Conservation (phyloP, 2,888 invertebrate genomes). For the Drosophila fulvimacula region DNA sequence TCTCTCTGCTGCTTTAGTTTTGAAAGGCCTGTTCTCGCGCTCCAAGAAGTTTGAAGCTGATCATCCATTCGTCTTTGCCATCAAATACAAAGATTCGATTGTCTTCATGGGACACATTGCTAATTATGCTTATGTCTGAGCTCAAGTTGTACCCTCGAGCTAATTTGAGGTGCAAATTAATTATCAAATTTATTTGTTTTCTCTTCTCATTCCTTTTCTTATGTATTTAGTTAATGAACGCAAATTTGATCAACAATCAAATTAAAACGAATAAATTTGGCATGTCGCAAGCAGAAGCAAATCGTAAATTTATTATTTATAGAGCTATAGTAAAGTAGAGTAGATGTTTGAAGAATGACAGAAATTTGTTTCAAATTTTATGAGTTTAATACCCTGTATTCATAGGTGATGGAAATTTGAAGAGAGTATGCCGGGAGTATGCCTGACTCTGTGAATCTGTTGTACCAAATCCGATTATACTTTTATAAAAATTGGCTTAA, state of each 20-base stretch:
- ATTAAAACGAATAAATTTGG: constrained; percentile 37
- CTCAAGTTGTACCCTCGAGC: no score
- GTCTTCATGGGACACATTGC: constrained; percentile 81
- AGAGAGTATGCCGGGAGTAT: no score
- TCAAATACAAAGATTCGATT: constrained; percentile 79
- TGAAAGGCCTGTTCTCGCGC: constrained; percentile 79
- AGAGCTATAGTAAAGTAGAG: not conserved
- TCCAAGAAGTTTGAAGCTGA: constrained; percentile 79
- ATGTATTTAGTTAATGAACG: constrained; percentile 24
- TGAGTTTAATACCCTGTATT: not conserved
- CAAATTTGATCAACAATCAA: constrained; percentile 48
- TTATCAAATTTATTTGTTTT: constrained; percentile 26
- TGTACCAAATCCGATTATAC: not conserved
- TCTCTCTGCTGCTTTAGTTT: constrained; percentile 43
- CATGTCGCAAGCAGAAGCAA: constrained; percentile 19
- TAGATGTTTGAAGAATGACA: not conserved
- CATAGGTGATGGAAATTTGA: not conserved
- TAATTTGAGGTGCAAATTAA: constrained; percentile 39
- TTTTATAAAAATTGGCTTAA: not conserved
- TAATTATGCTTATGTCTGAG: constrained; percentile 74
- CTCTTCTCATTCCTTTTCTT: not conserved
- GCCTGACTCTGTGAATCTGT: not conserved
- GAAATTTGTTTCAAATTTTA: not conserved
- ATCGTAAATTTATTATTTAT: constrained; percentile 9
- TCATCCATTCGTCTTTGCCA: constrained; percentile 81